Base-by-base conservation (phyloP, 2,113 vertebrate species). In the Neomonachus schauinslandi region DNA sequence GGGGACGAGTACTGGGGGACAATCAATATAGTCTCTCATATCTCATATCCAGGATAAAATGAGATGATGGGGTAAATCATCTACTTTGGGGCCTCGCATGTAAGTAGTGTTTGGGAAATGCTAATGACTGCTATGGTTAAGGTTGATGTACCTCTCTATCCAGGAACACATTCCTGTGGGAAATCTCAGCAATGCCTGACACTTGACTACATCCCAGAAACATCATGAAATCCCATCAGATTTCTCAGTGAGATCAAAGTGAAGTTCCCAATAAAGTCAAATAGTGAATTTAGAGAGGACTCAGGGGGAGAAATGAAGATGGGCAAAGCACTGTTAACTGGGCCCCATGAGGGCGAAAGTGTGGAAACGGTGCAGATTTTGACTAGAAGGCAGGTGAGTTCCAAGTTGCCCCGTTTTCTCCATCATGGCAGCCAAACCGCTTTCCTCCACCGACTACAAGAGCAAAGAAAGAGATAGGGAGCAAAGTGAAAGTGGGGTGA, bases 151-250 rank as follows among this genome's bases (percentile, higher is more conserved):
- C 51, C 36, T 69, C 33, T 26, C 33, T 26, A 39, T 19, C 55
- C 24, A 63, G 49, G 15, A 85, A 94, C 4, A 86, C 6, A 94
- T 85, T 93, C 94, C 61, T 46, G 21, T 65, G 59, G 79, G 57
- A 95, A 80, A 39, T 88, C 19, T 76, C 77, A 51, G 46, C 42
- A 63, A 74, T 69, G 39, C 31, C 82, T 31, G 77, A 53, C 49
- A 61, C 39, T 36, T 91, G 76, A 94, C 76, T 97, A 81, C 57
- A 96, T 83, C 71, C 84, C 61, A 33, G 16, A 42, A 26, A 69
- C 28, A 65, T 10, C 10, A 4, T 88, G n/a, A 76, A 59, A 82
- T 83, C n/a, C 59, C 33, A 65, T 77, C 77, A 79, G 26, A 65
- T 93, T 26, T 77, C 63, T 93, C 69, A 65, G 1, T 69, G 55